Evolutionary conservation across 1,140 invertebrate genomes (phyloP).

Genomic region (Dysdera silvatica): DNA sequence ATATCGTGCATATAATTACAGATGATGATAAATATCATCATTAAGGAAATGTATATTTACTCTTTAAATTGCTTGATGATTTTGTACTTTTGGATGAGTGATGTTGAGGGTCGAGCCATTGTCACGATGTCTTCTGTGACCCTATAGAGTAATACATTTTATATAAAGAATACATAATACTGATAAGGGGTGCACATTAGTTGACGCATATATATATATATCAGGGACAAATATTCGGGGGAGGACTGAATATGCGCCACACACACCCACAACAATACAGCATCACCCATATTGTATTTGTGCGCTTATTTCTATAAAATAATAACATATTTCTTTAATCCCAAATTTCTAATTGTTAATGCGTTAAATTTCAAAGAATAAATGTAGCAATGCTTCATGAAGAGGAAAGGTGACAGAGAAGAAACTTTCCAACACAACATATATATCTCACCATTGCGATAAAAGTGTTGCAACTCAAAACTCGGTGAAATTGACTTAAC

Average conservation of each 20-base stretch:
- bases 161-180: neutral
- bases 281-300: neutral
- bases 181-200: neutral
- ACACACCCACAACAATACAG: neutral
- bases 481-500: no score
- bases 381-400: neutral
- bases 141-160: slow-evolving; percentile 48
- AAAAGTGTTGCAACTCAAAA: no score
- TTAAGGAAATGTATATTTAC: slow-evolving; percentile 44
- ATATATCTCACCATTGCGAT: no score
- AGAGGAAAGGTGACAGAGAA: neutral
- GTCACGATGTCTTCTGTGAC: slow-evolving; percentile 77
- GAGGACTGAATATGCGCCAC: neutral
- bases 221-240: no score
- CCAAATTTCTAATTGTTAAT: neutral
- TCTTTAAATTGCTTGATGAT: slow-evolving; percentile 69
- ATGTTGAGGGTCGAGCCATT: slow-evolving; percentile 73
- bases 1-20: neutral
- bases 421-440: neutral
- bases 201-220: neutral
- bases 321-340: neutral
- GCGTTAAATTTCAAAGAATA: neutral
- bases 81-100: slow-evolving; percentile 61
- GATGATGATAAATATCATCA: neutral
- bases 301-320: neutral